A percentile compares a stretch with the other conserved stretches of the same genome.
These are phyloP conservation scores for Clamator glandarius DNA, from an alignment of 2,797 vertebrate genomes.

Conservation along the genomic window DNA sequence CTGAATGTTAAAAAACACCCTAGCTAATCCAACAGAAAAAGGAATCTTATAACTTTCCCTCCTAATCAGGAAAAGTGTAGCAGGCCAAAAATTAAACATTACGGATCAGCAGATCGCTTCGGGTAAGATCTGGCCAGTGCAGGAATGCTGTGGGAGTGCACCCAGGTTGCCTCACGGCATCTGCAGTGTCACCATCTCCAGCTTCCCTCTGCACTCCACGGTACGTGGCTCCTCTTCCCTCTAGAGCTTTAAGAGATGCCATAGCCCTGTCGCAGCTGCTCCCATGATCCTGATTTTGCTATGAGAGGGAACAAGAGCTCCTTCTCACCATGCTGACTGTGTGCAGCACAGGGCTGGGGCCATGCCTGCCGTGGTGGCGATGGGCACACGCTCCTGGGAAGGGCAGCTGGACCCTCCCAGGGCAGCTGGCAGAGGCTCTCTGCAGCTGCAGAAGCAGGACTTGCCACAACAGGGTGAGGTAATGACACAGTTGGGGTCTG, in stretches of 20 bases:
- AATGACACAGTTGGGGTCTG: slow-evolving; percentile 58
- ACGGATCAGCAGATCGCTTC: background rate
- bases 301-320: background rate
- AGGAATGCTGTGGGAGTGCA: background rate
- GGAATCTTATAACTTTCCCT: background rate
- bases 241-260: background rate
- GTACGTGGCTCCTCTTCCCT: background rate
- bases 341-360: accelerated
- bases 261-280: accelerated
- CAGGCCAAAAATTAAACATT: background rate
- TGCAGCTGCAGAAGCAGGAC: slow-evolving; percentile 55
- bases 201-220: accelerated
- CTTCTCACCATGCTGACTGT: accelerated
- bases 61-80: background rate
- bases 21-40: background rate
- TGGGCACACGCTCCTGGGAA: accelerated
- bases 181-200: background rate
- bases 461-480: slow-evolving; percentile 40
- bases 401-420: background rate
- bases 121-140: background rate
- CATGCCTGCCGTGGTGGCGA: accelerated
- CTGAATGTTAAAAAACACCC: background rate
- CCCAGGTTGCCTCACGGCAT: accelerated
- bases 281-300: background rate
- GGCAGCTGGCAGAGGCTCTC: slow-evolving; percentile 2